phyloP scores from a whole-genome alignment of 2,888 invertebrate genomes.

The Acronicta leporina region DNA sequence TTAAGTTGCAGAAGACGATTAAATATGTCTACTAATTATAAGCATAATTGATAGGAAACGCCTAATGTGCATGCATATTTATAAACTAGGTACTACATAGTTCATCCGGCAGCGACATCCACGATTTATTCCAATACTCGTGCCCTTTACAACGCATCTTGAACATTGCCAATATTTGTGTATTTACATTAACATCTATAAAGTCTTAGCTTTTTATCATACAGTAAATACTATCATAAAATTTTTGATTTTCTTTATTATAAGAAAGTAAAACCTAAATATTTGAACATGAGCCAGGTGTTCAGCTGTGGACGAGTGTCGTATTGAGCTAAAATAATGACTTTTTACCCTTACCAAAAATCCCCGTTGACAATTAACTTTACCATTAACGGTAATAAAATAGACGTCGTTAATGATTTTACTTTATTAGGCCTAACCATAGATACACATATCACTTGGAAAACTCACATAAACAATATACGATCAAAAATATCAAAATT shows the following conservation, averaged over 20 bases:
- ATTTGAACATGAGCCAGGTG: constrained; percentile 25
- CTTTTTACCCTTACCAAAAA: no score
- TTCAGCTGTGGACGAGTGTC: constrained; percentile 11
- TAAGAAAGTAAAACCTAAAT: constrained; percentile 20
- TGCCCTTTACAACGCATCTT: constrained; percentile 23
- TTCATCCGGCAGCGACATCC: constrained; percentile 29
- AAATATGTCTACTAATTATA: constrained; percentile 33
- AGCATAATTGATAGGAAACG: constrained; percentile 35
- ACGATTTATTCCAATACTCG: constrained; percentile 44
- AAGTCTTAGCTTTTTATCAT: constrained; percentile 38
- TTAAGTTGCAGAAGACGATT: constrained; percentile 21
- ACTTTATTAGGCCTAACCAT: no score
- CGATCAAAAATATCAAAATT: no score
- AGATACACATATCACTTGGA: no score
- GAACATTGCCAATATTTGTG: constrained; percentile 38
- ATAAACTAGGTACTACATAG: no score
- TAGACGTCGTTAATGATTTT: no score
- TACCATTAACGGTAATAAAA: no score
- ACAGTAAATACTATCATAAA: constrained; percentile 30
- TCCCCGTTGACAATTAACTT: no score
- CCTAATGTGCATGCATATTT: constrained; percentile 50
- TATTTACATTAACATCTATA: constrained; percentile 39
- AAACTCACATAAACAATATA: no score
- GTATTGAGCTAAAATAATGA: no score
- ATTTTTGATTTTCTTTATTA: no score